phyloP scores from a whole-genome alignment of 2,888 invertebrate species.

The Drosophila mimica region DNA sequence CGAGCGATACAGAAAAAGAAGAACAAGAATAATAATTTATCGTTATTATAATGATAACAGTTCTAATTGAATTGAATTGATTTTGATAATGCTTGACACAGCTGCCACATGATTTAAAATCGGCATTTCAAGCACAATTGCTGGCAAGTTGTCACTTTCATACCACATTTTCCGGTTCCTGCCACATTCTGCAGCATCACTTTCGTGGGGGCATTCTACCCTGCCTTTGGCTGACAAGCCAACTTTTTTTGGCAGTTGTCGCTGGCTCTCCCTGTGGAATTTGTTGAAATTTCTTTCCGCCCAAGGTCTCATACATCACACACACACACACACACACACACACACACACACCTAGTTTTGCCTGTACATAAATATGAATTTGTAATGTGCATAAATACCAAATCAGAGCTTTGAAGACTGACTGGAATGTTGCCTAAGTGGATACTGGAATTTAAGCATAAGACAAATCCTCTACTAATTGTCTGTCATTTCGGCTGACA shows the following conservation, averaged over 20 bases:
- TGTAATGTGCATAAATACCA: slow-evolving; percentile 18
- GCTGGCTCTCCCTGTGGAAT: slow-evolving; percentile 19
- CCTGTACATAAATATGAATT: slow-evolving; percentile 42
- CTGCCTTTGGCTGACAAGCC: slow-evolving; percentile 40
- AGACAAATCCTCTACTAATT: not conserved
- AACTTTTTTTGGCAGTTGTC: slow-evolving; percentile 18
- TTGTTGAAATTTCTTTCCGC: slow-evolving; percentile 22
- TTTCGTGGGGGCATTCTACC: slow-evolving; percentile 5
- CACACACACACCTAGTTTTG: slow-evolving; percentile 1
- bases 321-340: not conserved
- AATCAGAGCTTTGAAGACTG: not conserved
- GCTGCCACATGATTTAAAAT: slow-evolving; percentile 28
- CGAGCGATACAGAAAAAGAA: slow-evolving; percentile 6
- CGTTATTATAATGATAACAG: slow-evolving; percentile 26
- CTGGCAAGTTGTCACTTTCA: slow-evolving; percentile 1
- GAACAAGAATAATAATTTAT: slow-evolving; percentile 9
- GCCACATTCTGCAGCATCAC: slow-evolving; percentile 22
- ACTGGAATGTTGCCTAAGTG: not conserved
- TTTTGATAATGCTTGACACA: slow-evolving; percentile 5
- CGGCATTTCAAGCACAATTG: slow-evolving; percentile 22
- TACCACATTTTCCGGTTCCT: slow-evolving; percentile 26
- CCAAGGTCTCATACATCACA: not conserved
- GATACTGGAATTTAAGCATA: slow-evolving; percentile 22
- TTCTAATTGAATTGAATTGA: slow-evolving; percentile 29
- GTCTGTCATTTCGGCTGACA: slow-evolving; percentile 9